These are phyloP conservation scores for Choloepus hoffmanni DNA, from an alignment of 2,113 vertebrate genomes.

Conservation along the genomic window DNA sequence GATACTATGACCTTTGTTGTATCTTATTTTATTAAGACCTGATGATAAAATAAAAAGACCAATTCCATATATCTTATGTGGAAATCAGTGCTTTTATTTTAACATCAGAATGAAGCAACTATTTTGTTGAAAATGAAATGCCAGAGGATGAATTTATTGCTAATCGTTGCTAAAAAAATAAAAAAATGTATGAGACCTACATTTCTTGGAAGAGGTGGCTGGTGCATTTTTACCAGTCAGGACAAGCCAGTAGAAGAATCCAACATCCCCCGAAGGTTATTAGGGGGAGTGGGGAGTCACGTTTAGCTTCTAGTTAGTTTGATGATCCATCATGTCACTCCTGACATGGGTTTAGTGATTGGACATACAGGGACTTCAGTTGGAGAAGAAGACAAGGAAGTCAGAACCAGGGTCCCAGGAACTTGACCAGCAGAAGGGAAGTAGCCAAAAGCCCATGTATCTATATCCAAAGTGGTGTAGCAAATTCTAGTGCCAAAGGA, in stretches of 20 bases:
- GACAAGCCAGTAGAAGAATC: neutral
- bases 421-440: neutral
- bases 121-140: neutral
- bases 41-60: neutral
- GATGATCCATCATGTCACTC: accelerated
- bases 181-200: neutral
- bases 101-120: neutral
- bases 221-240: neutral
- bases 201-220: neutral
- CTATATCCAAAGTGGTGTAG: no score
- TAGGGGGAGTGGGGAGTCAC: neutral
- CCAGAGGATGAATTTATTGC: neutral
- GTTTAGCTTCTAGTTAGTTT: neutral
- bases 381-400: neutral
- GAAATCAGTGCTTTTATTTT: neutral
- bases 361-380: neutral
- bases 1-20: neutral
- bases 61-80: neutral
- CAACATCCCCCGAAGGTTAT: neutral
- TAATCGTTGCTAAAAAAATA: neutral
- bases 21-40: neutral
- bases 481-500: neutral
- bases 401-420: neutral
- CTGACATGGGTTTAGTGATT: neutral
- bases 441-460: neutral